Base-by-base conservation (phyloP, 2,797 vertebrate species). In the Anolis apletophallus region DNA sequence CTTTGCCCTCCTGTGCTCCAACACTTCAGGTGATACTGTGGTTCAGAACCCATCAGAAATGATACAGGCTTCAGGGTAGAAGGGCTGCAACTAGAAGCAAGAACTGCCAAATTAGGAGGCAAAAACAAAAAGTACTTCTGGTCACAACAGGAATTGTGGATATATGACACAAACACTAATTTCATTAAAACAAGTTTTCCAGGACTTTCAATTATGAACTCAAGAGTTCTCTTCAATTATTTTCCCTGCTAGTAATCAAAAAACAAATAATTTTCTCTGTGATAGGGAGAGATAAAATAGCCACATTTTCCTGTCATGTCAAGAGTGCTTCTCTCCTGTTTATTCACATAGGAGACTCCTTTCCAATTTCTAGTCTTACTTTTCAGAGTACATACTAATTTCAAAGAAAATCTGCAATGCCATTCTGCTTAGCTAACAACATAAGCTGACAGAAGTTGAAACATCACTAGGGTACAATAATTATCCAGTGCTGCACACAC, bases 381-480 rank as follows among this genome's bases (percentile, higher is more conserved):
- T 71, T 83, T 50, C 64, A 69, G 3, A n/a, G 40, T 2, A 9
- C 52, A 21, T 0, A 4, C 12, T 29, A 12, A 0, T 80, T 50
- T 85, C 0, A 19, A 32, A 40, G 71, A 61, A 78, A 36, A 64
- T 0, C 2, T 0, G 0, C 0, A 72, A 64, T 67, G 14, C 32
- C 0, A 0, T 21, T 87, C 26, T n/a, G 21, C 1, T 55, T 0
- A n/a, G 6, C 32, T 68, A 82, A 46, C 7, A 1, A 0, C 1
- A 57, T n/a, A 32, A 2, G 57, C 46, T 21, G 55, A 80, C 21
- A 17, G 2, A 2, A 10, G 23, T 23, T 1, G n/a, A 61, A 88
- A 85, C 0, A 5, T 19, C 19, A 83, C 13, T 3, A 3, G 8
- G 1, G 1, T 11, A 0, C 1, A 36, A 64, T 55, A 40, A 81